Base-by-base conservation (phyloP, 2,797 vertebrate species). In the Oceanodroma leucorhoa region DNA sequence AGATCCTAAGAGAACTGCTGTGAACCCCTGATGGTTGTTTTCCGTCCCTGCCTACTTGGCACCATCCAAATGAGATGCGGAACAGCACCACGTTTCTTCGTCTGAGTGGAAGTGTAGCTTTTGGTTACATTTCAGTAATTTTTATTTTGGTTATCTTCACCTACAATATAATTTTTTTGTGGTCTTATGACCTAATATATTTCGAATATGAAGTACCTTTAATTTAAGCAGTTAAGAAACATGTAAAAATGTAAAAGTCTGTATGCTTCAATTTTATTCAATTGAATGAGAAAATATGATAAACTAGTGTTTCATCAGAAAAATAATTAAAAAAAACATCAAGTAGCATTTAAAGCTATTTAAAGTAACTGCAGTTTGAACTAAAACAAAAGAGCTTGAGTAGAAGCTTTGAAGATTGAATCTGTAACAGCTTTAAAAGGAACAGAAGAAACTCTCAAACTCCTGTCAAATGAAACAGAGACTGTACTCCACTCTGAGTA, bases 1-100 rank as follows among this genome's bases (percentile, higher is more conserved):
- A 16, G 23, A 24, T 48, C 11, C 22, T 1, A 24, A 54, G 1
- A 53, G 32, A 87, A 34, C 17, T 65, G 9, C 38, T 48, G 5
- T 29, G 58, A 66, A 7, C 2, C 3, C 10, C 9, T 67, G 29
- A 32, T 10, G 48, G 18, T 27, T 73, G 16, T 3, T 36, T 89
- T 43, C 13, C 2, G 2, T 48, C 40, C 17, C 21, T 89, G 26
- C 48, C 18, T 34, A 20, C 16, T 75, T 75, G 46, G 14, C 18
- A 61, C n/a, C 29, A 32, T 32, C 21, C 21, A 26, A 54, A 73
- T 9, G 14, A 58, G 14, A 41, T 72, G 14, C 24, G 45, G 70
- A 84, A 57, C 11, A 89, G 26, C 1, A 0, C 24, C 27, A 2
- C 0, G 0, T 62, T 62, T 69, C 30, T 36, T 57, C 2, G 1